Evolutionary conservation across 2,888 invertebrate genomes (phyloP), one percentile per base, ranked within the genome.

Genomic region (Drosophila histrio): DNA sequence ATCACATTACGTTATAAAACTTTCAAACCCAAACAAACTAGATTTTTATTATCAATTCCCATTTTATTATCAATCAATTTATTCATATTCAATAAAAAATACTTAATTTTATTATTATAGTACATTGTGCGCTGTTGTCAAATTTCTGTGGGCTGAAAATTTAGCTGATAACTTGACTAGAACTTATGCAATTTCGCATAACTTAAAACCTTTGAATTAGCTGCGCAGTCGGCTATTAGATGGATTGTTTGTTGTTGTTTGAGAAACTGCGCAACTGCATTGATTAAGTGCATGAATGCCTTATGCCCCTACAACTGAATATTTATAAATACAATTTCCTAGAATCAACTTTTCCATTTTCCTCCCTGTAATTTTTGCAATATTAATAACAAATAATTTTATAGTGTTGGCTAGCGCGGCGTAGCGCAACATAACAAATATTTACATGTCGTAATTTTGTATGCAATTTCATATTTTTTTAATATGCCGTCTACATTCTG

Each of bases 371-470:
- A 8, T n/a, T 15, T 15, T 28, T 53, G 39, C 15, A 19, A 13
- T 32, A 54, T 28, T 30, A 32, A 32, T 30, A n/a, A 11, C 8
- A 43, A 54, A 32, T 53, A 21, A 54, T 50, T 24, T 41, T 13
- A 3, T 28, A 11, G 24, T n/a, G 9, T 2, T 11, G 57, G 24
- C 9, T 54, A 41, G 9, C 36, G 39, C 9, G 53, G 43, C 66
- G 66, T 66, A 70, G 66, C 30, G 53, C 66, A 61, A 50, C 53
- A 66, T 66, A 44, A 22, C 44, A 71, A 67, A 72, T 72, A 67
- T 72, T 72, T 67, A 50, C 57, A 44, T 61, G 28, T 50, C 36
- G 44, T 58, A 43, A 61, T 61, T 47, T 54, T 38, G 52, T 39
- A 50, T 54, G 39, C 44, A 67, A 50, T 71, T 61, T 53, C 52